These are phyloP conservation scores for Acropternis orthonyx DNA, from an alignment of 2,797 vertebrate species.

Conservation along the genomic window DNA sequence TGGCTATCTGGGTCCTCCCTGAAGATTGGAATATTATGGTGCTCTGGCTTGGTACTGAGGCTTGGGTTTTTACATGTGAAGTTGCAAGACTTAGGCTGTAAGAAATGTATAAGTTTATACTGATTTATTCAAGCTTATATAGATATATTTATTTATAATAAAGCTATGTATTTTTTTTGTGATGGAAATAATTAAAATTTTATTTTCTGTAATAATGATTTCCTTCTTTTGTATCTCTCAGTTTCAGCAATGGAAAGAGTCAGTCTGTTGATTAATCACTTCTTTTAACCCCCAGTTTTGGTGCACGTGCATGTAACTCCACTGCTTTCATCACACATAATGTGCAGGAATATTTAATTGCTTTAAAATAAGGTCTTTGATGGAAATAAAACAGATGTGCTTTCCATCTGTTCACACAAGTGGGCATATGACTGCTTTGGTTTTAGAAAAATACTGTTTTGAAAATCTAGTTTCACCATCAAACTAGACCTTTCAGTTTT, in stretches of 20 bases:
- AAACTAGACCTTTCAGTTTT: not conserved
- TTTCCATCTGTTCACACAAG: conserved; percentile 4
- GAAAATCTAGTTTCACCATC: not conserved
- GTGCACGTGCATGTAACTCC: not conserved
- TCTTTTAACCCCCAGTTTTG: not conserved
- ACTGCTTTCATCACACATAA: not conserved
- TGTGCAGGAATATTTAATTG: not conserved
- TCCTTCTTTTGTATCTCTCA: not conserved
- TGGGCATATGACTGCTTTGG: not conserved
- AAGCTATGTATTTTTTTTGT: not conserved
- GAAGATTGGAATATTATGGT: not conserved
- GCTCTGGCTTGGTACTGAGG: not conserved
- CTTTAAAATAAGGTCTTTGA: conserved; percentile 5
- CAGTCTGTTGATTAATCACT: not conserved
- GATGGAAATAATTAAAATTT: not conserved
- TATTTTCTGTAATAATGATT: not conserved
- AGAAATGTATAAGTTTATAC: not conserved
- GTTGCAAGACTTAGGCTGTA: not conserved
- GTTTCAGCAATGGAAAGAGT: not conserved
- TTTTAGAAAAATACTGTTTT: not conserved
- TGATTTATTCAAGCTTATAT: not conserved
- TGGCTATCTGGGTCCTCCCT: not conserved
- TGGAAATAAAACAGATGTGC: not conserved
- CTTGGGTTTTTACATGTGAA: not conserved
- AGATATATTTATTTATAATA: not conserved